A percentile compares a stretch with the other conserved stretches of the same genome.
Evolutionary conservation across 2,888 invertebrate genomes (phyloP).

Genomic region (Drosophila neoperkinsi): DNA sequence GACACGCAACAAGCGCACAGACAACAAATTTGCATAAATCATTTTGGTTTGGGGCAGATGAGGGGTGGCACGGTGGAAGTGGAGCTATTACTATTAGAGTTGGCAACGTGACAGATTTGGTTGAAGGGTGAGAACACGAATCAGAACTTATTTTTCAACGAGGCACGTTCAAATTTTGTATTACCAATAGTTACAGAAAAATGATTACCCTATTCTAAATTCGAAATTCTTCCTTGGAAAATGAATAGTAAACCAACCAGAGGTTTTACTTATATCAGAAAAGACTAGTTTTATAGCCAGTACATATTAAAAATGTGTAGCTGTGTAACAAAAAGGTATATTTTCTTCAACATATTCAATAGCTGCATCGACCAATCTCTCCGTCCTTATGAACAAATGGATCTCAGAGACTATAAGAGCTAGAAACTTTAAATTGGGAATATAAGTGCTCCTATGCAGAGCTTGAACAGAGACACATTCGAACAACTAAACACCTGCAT

Average conservation of each 20-base stretch:
- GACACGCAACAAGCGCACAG: conserved; percentile 62
- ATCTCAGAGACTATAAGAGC: not conserved
- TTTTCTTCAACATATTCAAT: not conserved
- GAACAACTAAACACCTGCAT: too few relatives aligned
- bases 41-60: not conserved
- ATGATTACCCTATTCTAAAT: not conserved
- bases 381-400: not conserved
- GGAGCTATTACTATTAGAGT: not conserved
- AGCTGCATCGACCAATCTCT: not conserved
- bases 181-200: not conserved
- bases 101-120: not conserved
- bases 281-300: not conserved
- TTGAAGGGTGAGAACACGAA: not conserved
- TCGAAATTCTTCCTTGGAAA: not conserved
- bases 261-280: not conserved
- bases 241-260: not conserved
- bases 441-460: not conserved
- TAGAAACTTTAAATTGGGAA: not conserved
- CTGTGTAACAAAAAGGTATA: not conserved
- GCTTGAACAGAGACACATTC: not conserved
- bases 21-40: conserved; percentile 44
- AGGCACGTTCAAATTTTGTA: not conserved
- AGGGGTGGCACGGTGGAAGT: not conserved
- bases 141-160: not conserved
- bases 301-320: not conserved